Percentiles rank a stretch among this genome's conserved stretches.
Conservation (phyloP, 2,888 invertebrate genomes). For the Drosophila nr. perissopoda region DNA sequence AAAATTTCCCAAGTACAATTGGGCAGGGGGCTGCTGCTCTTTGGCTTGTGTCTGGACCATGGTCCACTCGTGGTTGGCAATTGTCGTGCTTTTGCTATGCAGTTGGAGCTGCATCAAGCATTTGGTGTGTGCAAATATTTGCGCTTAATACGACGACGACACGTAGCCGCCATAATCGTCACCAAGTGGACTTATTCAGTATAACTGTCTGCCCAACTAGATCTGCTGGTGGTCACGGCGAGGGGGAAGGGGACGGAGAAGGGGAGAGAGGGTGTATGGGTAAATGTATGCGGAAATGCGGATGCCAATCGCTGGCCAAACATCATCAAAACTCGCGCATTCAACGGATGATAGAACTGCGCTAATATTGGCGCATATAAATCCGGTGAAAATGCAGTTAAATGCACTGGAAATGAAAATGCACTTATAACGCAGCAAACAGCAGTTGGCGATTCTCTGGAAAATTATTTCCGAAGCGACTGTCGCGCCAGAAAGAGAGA, state of each 20-base stretch:
- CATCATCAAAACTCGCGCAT: slow-evolving; percentile 72
- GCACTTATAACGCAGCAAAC: slow-evolving; percentile 56
- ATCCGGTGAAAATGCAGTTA: slow-evolving; percentile 54
- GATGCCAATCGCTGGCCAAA: slow-evolving; percentile 68
- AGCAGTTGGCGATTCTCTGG: slow-evolving; percentile 31
- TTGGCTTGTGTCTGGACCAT: neutral
- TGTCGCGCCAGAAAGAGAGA: slow-evolving; percentile 24
- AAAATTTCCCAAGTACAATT: slow-evolving; percentile 31
- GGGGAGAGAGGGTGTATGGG: neutral
- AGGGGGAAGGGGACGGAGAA: neutral
- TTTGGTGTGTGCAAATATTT: slow-evolving; percentile 77
- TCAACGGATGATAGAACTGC: slow-evolving; percentile 33
- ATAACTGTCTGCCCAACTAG: neutral
- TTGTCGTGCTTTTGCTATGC: slow-evolving; percentile 48
- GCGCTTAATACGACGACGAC: slow-evolving; percentile 66
- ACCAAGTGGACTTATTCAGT: slow-evolving; percentile 33
- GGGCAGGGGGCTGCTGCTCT: slow-evolving; percentile 11
- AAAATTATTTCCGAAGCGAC: slow-evolving; percentile 47
- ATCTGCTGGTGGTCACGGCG: neutral
- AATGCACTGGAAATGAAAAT: slow-evolving; percentile 66
- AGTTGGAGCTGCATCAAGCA: slow-evolving; percentile 71
- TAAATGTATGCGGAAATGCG: slow-evolving; percentile 12
- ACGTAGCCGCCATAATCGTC: slow-evolving; percentile 65
- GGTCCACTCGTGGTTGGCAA: slow-evolving; percentile 17
- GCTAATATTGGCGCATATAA: slow-evolving; percentile 79